Conservation (phyloP, 2,797 vertebrate genomes). For the Parambassis ranga region DNA sequence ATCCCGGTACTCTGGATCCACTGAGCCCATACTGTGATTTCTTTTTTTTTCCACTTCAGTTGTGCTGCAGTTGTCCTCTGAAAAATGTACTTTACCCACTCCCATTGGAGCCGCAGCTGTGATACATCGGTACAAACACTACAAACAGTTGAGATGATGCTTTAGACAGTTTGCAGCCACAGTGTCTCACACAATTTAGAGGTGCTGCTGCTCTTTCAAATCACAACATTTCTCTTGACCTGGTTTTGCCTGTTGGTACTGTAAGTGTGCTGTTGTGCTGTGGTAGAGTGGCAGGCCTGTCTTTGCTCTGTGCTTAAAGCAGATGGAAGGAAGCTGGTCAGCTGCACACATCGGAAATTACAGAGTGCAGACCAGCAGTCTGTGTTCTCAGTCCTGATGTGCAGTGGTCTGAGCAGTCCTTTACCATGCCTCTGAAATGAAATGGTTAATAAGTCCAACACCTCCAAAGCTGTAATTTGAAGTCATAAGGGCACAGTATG, state of each 20-base stretch:
- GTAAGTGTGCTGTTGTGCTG: neutral
- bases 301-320: neutral
- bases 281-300: neutral
- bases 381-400: neutral
- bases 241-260: neutral
- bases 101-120: constrained; percentile 13
- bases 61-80: constrained; percentile 16
- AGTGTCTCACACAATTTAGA: constrained; percentile 27
- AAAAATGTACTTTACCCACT: constrained; percentile 13
- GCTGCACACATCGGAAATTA: neutral
- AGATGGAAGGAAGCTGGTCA: neutral
- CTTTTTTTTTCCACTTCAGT: constrained; percentile 17
- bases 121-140: constrained; percentile 1
- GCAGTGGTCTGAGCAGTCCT: neutral
- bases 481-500: too few relatives aligned
- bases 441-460: too few relatives aligned
- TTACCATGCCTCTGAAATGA: too few relatives aligned
- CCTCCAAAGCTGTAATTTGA: too few relatives aligned
- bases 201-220: constrained; percentile 15
- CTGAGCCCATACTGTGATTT: constrained; percentile 12
- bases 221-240: neutral
- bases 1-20: neutral
- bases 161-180: constrained; percentile 17
- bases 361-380: neutral
- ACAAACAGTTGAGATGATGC: constrained; percentile 14